Conservation (phyloP, 1,140 invertebrate species). For the Cydia strobilella region DNA sequence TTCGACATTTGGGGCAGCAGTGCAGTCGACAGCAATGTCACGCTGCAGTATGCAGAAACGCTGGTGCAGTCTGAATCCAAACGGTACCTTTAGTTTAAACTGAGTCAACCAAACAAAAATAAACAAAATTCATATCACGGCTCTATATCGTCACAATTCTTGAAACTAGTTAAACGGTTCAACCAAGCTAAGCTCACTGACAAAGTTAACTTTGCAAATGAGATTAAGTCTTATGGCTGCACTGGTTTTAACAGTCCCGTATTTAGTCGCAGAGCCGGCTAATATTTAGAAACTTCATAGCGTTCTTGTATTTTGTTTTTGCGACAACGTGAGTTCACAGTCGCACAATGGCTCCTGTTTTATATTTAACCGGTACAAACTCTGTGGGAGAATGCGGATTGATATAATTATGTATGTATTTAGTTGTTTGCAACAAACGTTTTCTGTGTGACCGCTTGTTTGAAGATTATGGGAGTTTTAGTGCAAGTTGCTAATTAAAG, state of each 20-base stretch:
- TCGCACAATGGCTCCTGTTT: background rate
- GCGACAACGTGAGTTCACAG: background rate
- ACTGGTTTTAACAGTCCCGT: constrained; percentile 43
- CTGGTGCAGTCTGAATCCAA: too few relatives aligned
- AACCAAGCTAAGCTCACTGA: constrained; percentile 46
- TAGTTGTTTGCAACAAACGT: background rate
- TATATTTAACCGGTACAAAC: background rate
- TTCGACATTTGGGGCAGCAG: too few relatives aligned
- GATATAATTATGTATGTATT: background rate
- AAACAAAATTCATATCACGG: background rate
- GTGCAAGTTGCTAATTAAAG: too few relatives aligned
- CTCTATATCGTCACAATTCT: background rate
- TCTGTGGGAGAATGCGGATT: background rate
- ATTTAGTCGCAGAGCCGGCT: constrained; percentile 34
- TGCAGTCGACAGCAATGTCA: too few relatives aligned
- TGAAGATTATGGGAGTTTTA: too few relatives aligned
- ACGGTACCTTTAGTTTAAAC: background rate
- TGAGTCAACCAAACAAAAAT: background rate
- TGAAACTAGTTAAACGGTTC: background rate
- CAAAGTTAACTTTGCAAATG: constrained; percentile 58
- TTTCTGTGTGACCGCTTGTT: too few relatives aligned
- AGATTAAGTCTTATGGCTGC: constrained; percentile 50
- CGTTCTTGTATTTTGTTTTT: constrained; percentile 11
- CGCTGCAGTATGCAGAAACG: too few relatives aligned
- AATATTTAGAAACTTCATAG: background rate